phyloP scores from a whole-genome alignment of 2,113 vertebrate genomes.

The Amazona guildingii region DNA sequence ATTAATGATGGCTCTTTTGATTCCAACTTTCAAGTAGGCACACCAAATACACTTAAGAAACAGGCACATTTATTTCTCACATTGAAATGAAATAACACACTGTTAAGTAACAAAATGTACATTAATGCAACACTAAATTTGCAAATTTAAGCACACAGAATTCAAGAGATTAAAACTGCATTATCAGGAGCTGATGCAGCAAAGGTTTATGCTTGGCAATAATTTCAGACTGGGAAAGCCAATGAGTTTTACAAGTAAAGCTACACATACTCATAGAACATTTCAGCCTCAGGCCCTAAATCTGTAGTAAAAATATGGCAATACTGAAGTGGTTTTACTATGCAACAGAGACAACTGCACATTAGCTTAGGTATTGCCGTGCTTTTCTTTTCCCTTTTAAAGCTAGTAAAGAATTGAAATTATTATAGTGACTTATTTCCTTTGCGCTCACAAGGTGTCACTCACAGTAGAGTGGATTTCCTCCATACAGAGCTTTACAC shows the following conservation, averaged over 20 bases:
- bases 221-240: background rate
- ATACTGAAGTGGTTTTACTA: background rate
- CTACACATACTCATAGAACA: background rate
- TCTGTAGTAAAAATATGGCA: background rate
- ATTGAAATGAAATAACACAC: background rate
- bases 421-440: background rate
- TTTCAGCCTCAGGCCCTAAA: background rate
- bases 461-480: background rate
- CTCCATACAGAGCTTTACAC: background rate
- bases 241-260: background rate
- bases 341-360: background rate
- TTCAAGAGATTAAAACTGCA: background rate
- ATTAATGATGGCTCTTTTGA: slow-evolving; percentile 55
- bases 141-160: background rate
- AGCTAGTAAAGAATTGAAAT: background rate
- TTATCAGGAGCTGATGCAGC: background rate
- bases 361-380: background rate
- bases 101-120: background rate
- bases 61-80: background rate
- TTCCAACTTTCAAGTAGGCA: slow-evolving; percentile 10
- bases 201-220: background rate
- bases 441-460: background rate
- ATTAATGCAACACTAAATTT: slow-evolving; percentile 1
- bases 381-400: background rate
- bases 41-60: background rate